Evolutionary conservation across 2,797 vertebrate genomes (phyloP), one percentile per base, ranked within the genome.

Genomic region (Chelmon rostratus): DNA sequence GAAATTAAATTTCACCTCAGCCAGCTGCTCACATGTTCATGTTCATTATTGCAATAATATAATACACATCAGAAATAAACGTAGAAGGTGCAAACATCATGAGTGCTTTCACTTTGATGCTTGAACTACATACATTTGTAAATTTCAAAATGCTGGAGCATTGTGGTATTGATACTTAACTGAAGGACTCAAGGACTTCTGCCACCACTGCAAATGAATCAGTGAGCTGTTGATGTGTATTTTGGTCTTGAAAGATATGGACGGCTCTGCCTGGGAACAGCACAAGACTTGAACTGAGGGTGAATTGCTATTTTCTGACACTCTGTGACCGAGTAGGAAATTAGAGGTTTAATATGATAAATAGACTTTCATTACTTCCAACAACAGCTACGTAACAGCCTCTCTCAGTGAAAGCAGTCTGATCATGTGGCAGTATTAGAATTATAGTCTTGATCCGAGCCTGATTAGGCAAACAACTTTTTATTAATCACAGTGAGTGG

Each of bases 391-490:
- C 12, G 5, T 38, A 49, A 78, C 76, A 85, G 57, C 50, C 40
- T 65, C 63, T 33, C 35, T 59, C 28, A 73, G 33, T 61, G 18
- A 63, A 68, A 70, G 46, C 53, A 67, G 66, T 68, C 54, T 68
- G 64, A 73, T 81, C 68, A 87, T 74, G 78, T 79, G 85, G 53
- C 7, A 5, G 69, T 9, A 64, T 80, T 80, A 64, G 54, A 76
- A 63, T 78, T 67, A 76, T 10, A 73, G 31, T n/a, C 62, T 71
- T 72, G 50, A 83, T 72, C 78, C 62, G 16, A 79, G 69, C 63
- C 79, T 52, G 75, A 87, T 90, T 87, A 87, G 7, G 58, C 70
- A 38, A 81, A 76, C 75, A 86, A 71, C 57, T 40, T 81, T 86
- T 66, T n/a, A 76, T 75, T 57, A 79, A 69, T 52, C 46, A n/a